Evolutionary conservation across 2,113 vertebrate genomes (phyloP).

Genomic region (Limanda limanda): DNA sequence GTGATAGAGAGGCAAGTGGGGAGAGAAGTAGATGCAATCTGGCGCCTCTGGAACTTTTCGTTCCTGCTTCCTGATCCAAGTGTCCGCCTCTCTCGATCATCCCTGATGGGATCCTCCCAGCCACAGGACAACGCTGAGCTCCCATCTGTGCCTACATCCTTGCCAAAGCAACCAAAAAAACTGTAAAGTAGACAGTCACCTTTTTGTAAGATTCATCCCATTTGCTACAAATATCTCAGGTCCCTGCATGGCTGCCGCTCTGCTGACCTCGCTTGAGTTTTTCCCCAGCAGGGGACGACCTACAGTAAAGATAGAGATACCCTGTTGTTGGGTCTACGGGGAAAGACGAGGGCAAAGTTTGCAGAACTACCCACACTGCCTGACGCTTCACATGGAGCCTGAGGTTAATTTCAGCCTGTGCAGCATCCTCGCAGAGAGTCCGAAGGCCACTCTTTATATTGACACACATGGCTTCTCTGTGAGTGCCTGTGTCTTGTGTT

Average conservation of each 20-base stretch:
- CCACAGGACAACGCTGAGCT: constrained; percentile 62
- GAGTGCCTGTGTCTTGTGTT: constrained; percentile 53
- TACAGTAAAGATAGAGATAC: not conserved
- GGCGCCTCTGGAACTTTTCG: constrained; percentile 43
- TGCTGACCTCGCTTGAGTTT: constrained; percentile 9
- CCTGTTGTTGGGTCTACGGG: not conserved
- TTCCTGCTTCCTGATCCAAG: constrained; percentile 46
- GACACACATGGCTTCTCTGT: constrained; percentile 69
- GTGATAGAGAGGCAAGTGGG: not conserved
- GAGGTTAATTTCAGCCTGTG: constrained; percentile 31
- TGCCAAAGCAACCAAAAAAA: constrained; percentile 57
- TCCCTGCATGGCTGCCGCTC: constrained; percentile 12
- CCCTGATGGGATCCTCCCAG: constrained; percentile 56
- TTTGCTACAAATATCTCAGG: constrained; percentile 25
- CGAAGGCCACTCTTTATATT: constrained; percentile 60
- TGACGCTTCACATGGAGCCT: constrained; percentile 34
- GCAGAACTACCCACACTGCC: constrained; percentile 6
- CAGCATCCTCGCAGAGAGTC: constrained; percentile 45
- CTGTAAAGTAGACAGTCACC: constrained; percentile 53
- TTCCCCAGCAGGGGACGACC: not conserved
- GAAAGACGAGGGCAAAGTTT: constrained; percentile 24
- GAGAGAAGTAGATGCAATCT: constrained; percentile 15
- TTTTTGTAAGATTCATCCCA: constrained; percentile 37
- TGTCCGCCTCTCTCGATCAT: constrained; percentile 48
- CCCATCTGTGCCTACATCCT: constrained; percentile 68